Conservation (phyloP, 2,888 invertebrate species). For the Tetranychus piercei region DNA sequence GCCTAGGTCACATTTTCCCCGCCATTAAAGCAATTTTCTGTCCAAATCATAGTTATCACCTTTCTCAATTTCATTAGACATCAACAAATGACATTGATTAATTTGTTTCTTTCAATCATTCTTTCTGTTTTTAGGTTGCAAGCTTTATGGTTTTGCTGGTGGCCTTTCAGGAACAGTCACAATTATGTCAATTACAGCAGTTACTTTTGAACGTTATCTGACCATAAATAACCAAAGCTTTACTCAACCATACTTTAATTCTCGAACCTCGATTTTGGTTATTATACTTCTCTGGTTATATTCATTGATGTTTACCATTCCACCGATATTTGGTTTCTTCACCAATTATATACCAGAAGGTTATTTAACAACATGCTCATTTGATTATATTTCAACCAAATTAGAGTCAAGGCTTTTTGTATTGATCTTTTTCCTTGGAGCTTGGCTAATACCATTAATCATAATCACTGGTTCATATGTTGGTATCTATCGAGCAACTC, state of each 20-base stretch:
- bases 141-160: conserved; percentile 58
- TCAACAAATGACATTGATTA: background rate
- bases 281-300: conserved; percentile 55
- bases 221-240: conserved; percentile 53
- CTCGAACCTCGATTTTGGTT: conserved; percentile 42
- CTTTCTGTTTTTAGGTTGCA: conserved; percentile 42
- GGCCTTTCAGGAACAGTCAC: conserved; percentile 61
- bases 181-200: conserved; percentile 58
- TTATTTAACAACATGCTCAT: conserved; percentile 63
- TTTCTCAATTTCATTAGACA: too few relatives aligned
- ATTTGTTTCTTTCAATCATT: background rate
- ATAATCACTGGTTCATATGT: conserved; percentile 54
- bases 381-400: conserved; percentile 54
- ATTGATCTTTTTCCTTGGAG: conserved; percentile 47
- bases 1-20: too few relatives aligned
- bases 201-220: conserved; percentile 60
- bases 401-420: conserved; percentile 47
- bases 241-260: conserved; percentile 29
- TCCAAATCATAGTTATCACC: too few relatives aligned
- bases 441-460: conserved; percentile 49
- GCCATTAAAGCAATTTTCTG: too few relatives aligned
- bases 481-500: background rate
- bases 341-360: conserved; percentile 64
- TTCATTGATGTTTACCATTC: conserved; percentile 46
- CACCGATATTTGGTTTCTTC: conserved; percentile 51